Conservation (phyloP, 2,113 vertebrate species). For the Hydrolagus affinis region DNA sequence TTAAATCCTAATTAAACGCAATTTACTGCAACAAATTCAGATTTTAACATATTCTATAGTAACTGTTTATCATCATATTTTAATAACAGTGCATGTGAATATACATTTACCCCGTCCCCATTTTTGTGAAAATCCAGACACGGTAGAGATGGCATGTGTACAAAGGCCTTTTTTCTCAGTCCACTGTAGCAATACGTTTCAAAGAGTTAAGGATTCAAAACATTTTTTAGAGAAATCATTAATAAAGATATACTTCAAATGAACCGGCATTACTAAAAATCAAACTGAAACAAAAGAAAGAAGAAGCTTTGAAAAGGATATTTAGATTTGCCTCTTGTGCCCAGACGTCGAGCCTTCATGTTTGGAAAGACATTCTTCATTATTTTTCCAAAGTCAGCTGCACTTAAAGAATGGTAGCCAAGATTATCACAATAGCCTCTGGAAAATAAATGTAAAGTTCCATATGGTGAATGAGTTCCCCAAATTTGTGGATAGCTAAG, state of each 20-base stretch:
- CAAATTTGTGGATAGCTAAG: too few relatives aligned
- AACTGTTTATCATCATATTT: neutral
- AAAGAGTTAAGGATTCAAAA: conserved; percentile 64
- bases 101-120: conserved; percentile 74
- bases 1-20: neutral
- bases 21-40: neutral
- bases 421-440: conserved; percentile 99
- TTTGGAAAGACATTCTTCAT: conserved; percentile 99
- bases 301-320: conserved; percentile 72
- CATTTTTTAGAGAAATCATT: neutral
- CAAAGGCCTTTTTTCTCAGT: conserved; percentile 89
- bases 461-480: neutral
- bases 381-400: conserved; percentile 97
- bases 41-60: neutral
- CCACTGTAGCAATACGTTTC: conserved; percentile 96
- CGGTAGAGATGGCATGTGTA: conserved; percentile 92
- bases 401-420: conserved; percentile 91
- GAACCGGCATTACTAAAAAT: too few relatives aligned
- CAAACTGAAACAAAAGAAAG: too few relatives aligned
- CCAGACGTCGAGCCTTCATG: conserved; percentile 97
- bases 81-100: neutral
- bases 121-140: conserved; percentile 85
- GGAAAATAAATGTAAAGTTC: conserved; percentile 44
- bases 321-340: conserved; percentile 99
- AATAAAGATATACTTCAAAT: too few relatives aligned